Conservation (phyloP, 2,113 vertebrate species). For the Orthonyx spaldingii region DNA sequence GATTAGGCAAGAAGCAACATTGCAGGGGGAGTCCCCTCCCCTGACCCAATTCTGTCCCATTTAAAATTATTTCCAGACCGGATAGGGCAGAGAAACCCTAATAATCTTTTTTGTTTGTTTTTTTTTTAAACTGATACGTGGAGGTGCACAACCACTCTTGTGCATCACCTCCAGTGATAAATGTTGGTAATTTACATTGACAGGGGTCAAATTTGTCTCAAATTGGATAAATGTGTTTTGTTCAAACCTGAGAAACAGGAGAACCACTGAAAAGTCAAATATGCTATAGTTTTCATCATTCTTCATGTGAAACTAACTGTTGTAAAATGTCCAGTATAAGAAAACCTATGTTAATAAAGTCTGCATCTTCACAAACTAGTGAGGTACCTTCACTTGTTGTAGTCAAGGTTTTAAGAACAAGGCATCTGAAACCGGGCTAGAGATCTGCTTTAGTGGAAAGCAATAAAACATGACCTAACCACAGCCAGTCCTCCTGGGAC, state of each 20-base stretch:
- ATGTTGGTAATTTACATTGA: background rate
- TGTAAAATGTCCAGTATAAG: background rate
- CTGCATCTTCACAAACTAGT: background rate
- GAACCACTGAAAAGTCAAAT: background rate
- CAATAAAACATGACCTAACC: conserved; percentile 31
- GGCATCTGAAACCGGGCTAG: conserved; percentile 5
- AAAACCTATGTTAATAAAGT: background rate
- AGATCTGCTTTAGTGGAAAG: conserved; percentile 39
- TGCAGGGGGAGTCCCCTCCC: background rate
- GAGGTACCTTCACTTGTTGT: background rate
- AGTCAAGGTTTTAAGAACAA: background rate
- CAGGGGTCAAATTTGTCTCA: background rate
- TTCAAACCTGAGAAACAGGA: background rate
- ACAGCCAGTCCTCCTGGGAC: conserved; percentile 45
- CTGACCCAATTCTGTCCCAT: background rate
- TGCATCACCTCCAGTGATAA: background rate
- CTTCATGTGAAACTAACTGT: background rate
- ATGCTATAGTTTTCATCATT: background rate
- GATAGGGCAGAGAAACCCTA: background rate
- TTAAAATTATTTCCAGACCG: background rate
- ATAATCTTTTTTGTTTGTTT: background rate
- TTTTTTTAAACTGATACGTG: background rate
- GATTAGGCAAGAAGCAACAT: background rate
- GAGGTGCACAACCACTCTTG: background rate
- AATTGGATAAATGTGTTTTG: background rate